Evolutionary conservation across 2,797 vertebrate species (phyloP).

Genomic region (Sebastes oblongus): DNA sequence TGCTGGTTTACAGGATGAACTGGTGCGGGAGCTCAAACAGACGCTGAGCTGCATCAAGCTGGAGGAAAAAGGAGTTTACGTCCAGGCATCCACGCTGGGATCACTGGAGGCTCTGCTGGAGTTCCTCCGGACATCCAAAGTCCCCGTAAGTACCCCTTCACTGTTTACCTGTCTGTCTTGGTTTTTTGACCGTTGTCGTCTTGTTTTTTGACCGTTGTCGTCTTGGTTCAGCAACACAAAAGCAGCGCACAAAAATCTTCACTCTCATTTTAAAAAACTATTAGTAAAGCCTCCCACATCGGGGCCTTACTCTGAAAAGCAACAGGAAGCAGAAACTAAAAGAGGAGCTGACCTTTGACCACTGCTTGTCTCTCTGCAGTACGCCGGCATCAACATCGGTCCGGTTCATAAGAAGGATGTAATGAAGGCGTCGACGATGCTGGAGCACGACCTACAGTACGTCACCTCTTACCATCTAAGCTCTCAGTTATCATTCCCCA

Average conservation of each 20-base stretch:
- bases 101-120: slow-evolving; percentile 97
- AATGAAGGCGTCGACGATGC: slow-evolving; percentile 96
- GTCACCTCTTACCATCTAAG: not conserved
- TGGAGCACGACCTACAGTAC: slow-evolving; percentile 96
- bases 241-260: too few species aligned
- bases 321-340: not conserved
- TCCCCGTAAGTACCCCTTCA: slow-evolving; percentile 87
- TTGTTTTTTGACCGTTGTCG: too few species aligned
- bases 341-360: not conserved
- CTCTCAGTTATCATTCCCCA: too few species aligned
- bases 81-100: slow-evolving; percentile 96
- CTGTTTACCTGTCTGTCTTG: not conserved
- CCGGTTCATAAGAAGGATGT: slow-evolving; percentile 97
- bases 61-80: slow-evolving; percentile 98
- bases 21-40: slow-evolving; percentile 94
- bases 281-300: too few species aligned
- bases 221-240: too few species aligned
- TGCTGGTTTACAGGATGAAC: slow-evolving; percentile 86
- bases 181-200: too few species aligned
- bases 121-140: slow-evolving; percentile 95
- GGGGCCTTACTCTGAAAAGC: not conserved
- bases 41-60: slow-evolving; percentile 95
- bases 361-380: slow-evolving; percentile 76
- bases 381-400: slow-evolving; percentile 97
- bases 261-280: too few species aligned